A percentile compares a stretch with the other conserved stretches of the same genome.
Conservation (phyloP, 2,888 invertebrate genomes). For the Leptinotarsa tumamoca region DNA sequence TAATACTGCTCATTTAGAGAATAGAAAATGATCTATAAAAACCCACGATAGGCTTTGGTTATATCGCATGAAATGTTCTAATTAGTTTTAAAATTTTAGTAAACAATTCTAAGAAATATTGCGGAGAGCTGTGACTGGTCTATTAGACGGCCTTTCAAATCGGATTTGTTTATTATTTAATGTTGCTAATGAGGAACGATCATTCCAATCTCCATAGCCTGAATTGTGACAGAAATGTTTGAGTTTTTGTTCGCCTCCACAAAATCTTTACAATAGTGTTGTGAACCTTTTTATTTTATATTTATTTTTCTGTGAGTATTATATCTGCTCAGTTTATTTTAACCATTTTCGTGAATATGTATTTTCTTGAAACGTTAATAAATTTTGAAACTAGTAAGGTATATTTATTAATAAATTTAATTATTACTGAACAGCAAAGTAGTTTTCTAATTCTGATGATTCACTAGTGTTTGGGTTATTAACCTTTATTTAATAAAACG, state of each 20-base stretch:
- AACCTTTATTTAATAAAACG: not conserved
- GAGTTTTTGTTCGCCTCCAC: not conserved
- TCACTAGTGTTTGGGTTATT: too few relatives aligned
- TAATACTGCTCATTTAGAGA: too few relatives aligned
- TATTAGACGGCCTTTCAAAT: not conserved
- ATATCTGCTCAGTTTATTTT: not conserved
- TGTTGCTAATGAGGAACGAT: constrained; percentile 1
- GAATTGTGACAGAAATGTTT: not conserved
- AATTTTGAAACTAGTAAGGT: not conserved
- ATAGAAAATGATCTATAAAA: too few relatives aligned
- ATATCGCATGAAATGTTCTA: not conserved
- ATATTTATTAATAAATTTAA: not conserved
- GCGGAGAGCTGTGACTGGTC: not conserved
- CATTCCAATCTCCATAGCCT: not conserved
- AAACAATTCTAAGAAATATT: not conserved
- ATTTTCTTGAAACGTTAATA: too few relatives aligned
- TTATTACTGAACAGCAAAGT: too few relatives aligned
- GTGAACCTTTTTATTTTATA: not conserved
- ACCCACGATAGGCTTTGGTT: not conserved
- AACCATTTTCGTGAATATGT: not conserved
- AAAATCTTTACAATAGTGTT: not conserved
- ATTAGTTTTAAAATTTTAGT: not conserved
- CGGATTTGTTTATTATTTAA: constrained; percentile 2
- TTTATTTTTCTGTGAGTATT: constrained; percentile 5
- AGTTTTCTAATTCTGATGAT: too few relatives aligned